Evolutionary conservation across 2,113 vertebrate species (phyloP), one percentile per base, ranked within the genome.

Genomic region (Cochlearius cochlearius): DNA sequence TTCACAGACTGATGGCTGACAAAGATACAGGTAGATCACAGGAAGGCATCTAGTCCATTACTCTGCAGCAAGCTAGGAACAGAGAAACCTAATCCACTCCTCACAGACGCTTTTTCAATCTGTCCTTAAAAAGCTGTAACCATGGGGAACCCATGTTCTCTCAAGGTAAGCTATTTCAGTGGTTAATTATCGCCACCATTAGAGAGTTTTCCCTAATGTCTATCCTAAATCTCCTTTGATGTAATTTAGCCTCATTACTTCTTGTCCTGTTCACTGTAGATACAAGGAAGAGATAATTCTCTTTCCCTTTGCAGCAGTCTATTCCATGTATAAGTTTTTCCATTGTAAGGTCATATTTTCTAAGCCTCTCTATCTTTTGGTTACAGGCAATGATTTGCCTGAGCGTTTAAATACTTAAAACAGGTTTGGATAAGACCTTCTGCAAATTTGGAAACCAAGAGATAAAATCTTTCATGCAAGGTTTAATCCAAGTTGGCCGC

Each of bases 361-460:
- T 92, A 75, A 94, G 47, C 73, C 30, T 50, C 39, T 92, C 45
- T 59, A 4, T 47, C 16, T 94, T 92, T 94, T 75, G 36, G 26
- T 82, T 92, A 52, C 43, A 81, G 52, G n/a, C 50, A 74, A 53
- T 71, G 72, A 93, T 95, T 94, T 96, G 27, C 56, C 64, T 67
- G 64, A 91, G 30, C 52, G 29, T 86, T 88, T 83, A 62, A 64
- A 45, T 17, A 23, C 68, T 88, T 62, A 64, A 85, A 93, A 88
- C 71, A 92, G 47, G 49, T 88, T 94, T 90, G 79, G 73, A 78
- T 94, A 94, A 94, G 62, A 94, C 66, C 66, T 92, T 92, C 82
- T 92, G 82, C 76, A 86, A 94, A 95, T 94, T 88, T 93, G 45
- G 82, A 96, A 90, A 81, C 23, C 43, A 80, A 39, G 71, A 86